phyloP scores from a whole-genome alignment of 2,113 vertebrate genomes.

The Onychostoma macrolepis region DNA sequence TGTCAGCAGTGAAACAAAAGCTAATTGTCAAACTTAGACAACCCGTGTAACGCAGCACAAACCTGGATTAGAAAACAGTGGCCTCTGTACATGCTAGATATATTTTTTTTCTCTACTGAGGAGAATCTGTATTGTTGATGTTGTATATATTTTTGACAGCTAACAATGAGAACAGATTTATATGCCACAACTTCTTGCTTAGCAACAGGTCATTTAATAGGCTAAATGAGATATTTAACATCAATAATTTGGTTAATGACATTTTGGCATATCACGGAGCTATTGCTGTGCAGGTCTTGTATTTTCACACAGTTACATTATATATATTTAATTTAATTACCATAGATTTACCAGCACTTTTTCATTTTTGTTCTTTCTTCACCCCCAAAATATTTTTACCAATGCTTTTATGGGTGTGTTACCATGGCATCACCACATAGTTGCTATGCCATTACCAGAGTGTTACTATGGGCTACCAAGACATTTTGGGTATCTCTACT shows the following conservation, averaged over 20 bases:
- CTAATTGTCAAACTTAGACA: conserved; percentile 47
- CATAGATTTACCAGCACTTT: not conserved
- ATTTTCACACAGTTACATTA: not conserved
- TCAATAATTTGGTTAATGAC: not conserved
- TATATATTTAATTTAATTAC: not conserved
- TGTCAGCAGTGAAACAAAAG: conserved; percentile 46
- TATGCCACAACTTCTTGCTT: not conserved
- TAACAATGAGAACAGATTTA: not conserved
- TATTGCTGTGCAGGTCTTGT: not conserved
- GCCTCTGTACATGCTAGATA: conserved; percentile 14
- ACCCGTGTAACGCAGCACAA: conserved; percentile 21
- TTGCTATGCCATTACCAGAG: conserved; percentile 30
- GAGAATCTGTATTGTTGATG: not conserved
- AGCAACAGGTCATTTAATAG: not conserved
- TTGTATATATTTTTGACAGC: not conserved
- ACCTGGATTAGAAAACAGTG: conserved; percentile 23
- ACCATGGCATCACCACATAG: conserved; percentile 32
- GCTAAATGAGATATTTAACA: not conserved
- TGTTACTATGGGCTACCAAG: conserved; percentile 1
- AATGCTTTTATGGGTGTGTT: not conserved
- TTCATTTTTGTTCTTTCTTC: not conserved
- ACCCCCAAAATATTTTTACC: too few relatives aligned
- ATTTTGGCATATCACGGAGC: not conserved
- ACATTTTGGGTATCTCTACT: not conserved
- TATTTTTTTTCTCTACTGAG: not conserved